Base-by-base conservation (phyloP, 2,113 vertebrate species). In the Hylia prasina region DNA sequence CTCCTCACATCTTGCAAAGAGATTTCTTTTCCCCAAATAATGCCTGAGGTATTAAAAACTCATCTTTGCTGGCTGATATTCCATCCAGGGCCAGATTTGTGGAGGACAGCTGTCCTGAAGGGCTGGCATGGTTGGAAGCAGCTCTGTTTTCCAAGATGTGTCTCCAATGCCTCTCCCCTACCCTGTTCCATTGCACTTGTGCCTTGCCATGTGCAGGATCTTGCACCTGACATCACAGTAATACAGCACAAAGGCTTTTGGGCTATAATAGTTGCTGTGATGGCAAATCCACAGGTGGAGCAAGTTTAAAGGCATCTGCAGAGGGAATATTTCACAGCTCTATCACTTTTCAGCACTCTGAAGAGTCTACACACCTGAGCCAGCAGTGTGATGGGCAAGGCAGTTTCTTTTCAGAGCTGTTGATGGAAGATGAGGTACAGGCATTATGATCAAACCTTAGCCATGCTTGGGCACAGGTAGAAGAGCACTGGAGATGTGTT, bases 231-330 rank as follows among this genome's bases (percentile, higher is more conserved):
- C 60, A 31, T 39, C 53, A 15, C 33, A 64, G 35, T 25, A 71
- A 77, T 7, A 42, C 11, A 87, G 22, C 53, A 50, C 68, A 64
- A 37, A 63, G 39, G 20, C 23, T 3, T 80, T 77, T n/a, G 33
- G 37, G 35, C 31, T 86, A 23, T 15, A 79, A 39, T 11, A 82
- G 24, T 23, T 65, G 25, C n/a, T 47, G 16, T 45, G 35, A 14
- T 1, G 1, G 51, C 25, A 78, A 89, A 27, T 61, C n/a, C 33
- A 37, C 0, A 1, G 11, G 25, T 64, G 48, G 25, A 83, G 8
- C 12, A 31, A 51, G 12, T 44, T 18, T 37, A 64, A 48, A 84
- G 35, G 48, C 3, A 12, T 21, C 35, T 66, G 40, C 48, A 63
- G 39, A 72, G 16, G 31, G 39, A 72, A 45, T 15, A 8, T 31